Evolutionary conservation across 2,797 vertebrate species (phyloP), one percentile per base, ranked within the genome.

Genomic region (Myotis vivesi): DNA sequence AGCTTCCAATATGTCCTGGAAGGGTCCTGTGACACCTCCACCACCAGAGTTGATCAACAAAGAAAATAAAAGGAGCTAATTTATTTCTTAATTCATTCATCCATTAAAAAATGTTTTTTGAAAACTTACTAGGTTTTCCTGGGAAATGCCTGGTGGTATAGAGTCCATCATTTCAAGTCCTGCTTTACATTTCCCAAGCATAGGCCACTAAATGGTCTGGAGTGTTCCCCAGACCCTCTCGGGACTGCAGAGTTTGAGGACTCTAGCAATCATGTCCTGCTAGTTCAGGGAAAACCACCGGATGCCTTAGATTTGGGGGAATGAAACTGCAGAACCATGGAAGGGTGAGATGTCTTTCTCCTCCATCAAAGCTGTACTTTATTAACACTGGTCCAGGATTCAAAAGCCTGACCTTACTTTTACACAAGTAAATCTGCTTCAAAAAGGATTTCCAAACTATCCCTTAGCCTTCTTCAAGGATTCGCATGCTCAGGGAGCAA

Each of bases 31-130:
- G 49, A 77, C 13, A 77, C 22, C 28, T 92, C 79, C 4, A 59
- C 28, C 90, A 85, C 25, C 38, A 86, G 33, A 83, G 59, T 10
- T 82, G 25, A 23, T 79, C 69, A 93, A 86, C 41, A 82, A 68
- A 93, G 51, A 69, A 92, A 93, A 88, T 59, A 4, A 41, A 84
- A 88, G 41, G 82, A 88, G 68, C 25, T 75, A 95, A 77, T 62
- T 55, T 20, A 92, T 44, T 77, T 46, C 69, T 57, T 92, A 41
- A 85, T 59, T 80, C 55, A 33, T 66, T 66, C 64, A 33, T 53
- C 22, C 62, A 92, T 44, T 90, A 92, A 85, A 19, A 94, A 2
- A 25, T 9, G 30, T 75, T 51, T 90, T 83, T 92, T 51, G 33
- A 81, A 62, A 75, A 55, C 19, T 36, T 81, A 44, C 41, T 80